Percentiles rank a stretch among this genome's conserved stretches.
Evolutionary conservation across 2,888 invertebrate species (phyloP).

Genomic region (Drosophila anomalata): DNA sequence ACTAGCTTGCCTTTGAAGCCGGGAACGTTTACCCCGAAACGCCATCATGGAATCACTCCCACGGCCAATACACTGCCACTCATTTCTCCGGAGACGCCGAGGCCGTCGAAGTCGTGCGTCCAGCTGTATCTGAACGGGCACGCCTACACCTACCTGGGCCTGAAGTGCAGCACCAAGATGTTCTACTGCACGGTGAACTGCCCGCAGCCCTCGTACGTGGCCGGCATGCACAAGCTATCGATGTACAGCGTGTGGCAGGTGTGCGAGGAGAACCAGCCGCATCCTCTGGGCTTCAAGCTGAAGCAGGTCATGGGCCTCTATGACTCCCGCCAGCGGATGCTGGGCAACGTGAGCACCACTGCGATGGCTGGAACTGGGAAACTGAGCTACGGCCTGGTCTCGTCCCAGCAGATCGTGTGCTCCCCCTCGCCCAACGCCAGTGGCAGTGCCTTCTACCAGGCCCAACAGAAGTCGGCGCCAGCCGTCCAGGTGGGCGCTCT

Average conservation of each 20-base stretch:
- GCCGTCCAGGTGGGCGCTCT: constrained; percentile 32
- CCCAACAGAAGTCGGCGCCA: constrained; percentile 37
- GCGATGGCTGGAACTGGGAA: constrained; percentile 71
- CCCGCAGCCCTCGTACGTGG: constrained; percentile 97
- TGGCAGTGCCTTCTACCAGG: constrained; percentile 77
- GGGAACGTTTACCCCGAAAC: constrained; percentile 91
- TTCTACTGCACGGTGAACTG: constrained; percentile 97
- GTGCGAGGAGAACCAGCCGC: constrained; percentile 88
- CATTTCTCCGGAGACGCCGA: constrained; percentile 95
- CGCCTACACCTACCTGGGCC: constrained; percentile 94
- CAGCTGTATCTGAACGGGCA: constrained; percentile 95
- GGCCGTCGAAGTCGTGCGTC: constrained; percentile 94
- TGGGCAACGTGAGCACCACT: constrained; percentile 57
- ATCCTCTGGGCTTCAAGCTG: constrained; percentile 88
- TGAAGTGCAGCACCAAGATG: constrained; percentile 95
- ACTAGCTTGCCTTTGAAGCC: constrained; percentile 93
- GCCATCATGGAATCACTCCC: constrained; percentile 92
- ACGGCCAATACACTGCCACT: constrained; percentile 92
- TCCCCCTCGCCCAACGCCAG: constrained; percentile 73
- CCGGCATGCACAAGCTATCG: constrained; percentile 93
- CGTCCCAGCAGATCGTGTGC: constrained; percentile 81
- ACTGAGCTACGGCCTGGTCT: constrained; percentile 67
- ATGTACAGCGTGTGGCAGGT: constrained; percentile 99
- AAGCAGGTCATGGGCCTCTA: constrained; percentile 89
- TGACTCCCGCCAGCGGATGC: constrained; percentile 89